Base-by-base conservation (phyloP, 2,888 invertebrate genomes). In the Mactromeris polynyma region DNA sequence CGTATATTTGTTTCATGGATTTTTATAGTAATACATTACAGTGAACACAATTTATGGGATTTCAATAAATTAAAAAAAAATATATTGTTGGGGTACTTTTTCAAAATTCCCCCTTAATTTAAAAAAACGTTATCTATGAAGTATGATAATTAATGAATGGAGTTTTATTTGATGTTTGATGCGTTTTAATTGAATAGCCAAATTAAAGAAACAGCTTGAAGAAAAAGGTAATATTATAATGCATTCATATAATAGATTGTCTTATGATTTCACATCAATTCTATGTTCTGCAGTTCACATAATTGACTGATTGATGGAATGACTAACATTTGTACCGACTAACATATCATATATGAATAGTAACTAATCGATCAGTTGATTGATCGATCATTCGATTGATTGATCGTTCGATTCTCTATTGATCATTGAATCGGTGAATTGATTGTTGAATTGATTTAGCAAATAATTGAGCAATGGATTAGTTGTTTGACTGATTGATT, bases 131-230 rank as follows among this genome's bases (percentile, higher is more conserved):
- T 46, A 46, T 46, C 2, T 3, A 17, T 46, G 46, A 46, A 77
- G 0, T 38, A n/a, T n/a, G n/a, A n/a, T n/a, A n/a, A n/a, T n/a
- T n/a, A n/a, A n/a, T n/a, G n/a, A 33, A 33, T 38, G 17, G 36
- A 33, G 19, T 4, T 6, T 42, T 1, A 11, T 42, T n/a, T 79
- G 77, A 40, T 42, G 36, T n/a, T 42, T 79, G 11, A 79, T 79
- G 42, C 38, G n/a, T 40, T 79, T 77, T 79, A 79, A 79, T 84
- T 54, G 33, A 77, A 19, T 84, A 84, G 84, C 84, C 11, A 84
- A 78, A 84, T 78, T 84, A 54, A 84, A 84, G 51, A 77, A 77
- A 31, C 73, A 84, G 21, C 26, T 77, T 3, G 78, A 78, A 14
- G 84, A 78, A 19, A 38, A 58, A 78, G 78, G 77, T 78, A 82